Conservation (phyloP, 2,113 vertebrate species). For the Pterocles gutturalis region DNA sequence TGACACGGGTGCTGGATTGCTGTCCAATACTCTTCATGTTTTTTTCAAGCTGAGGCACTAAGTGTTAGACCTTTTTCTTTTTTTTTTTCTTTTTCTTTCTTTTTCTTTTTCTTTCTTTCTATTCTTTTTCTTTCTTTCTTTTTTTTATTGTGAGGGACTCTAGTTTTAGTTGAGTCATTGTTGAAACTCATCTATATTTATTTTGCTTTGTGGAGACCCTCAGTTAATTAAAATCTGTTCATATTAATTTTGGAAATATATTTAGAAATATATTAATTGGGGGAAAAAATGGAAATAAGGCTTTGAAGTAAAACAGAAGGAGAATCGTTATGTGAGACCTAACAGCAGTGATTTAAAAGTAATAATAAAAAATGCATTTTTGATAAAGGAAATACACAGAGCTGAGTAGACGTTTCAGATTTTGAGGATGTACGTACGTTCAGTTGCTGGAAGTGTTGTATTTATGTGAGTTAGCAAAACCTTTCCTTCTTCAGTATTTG, state of each 20-base stretch:
- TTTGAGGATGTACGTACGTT: background rate
- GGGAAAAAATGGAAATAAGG: constrained; percentile 1
- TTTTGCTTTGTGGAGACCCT: constrained; percentile 19
- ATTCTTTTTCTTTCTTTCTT: background rate
- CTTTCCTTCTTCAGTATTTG: background rate
- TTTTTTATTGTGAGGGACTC: background rate
- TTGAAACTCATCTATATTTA: constrained; percentile 21
- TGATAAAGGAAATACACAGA: background rate
- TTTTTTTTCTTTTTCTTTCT: background rate
- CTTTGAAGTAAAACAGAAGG: constrained; percentile 35
- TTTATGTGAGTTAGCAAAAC: background rate
- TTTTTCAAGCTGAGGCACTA: background rate
- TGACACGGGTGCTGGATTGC: background rate
- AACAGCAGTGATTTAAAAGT: constrained; percentile 27
- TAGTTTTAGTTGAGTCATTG: background rate
- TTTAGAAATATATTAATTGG: constrained; percentile 32
- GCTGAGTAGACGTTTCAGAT: background rate
- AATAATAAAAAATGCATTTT: background rate
- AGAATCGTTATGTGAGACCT: background rate
- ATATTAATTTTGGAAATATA: constrained; percentile 8
- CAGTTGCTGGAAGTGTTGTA: background rate
- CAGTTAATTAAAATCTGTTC: constrained; percentile 30
- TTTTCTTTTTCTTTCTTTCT: background rate
- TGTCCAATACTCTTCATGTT: background rate
- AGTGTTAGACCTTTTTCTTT: background rate